Percentiles rank a stretch among this genome's conserved stretches.
Evolutionary conservation across 1,140 invertebrate species (phyloP).

Genomic region (Drosophila sp.): DNA sequence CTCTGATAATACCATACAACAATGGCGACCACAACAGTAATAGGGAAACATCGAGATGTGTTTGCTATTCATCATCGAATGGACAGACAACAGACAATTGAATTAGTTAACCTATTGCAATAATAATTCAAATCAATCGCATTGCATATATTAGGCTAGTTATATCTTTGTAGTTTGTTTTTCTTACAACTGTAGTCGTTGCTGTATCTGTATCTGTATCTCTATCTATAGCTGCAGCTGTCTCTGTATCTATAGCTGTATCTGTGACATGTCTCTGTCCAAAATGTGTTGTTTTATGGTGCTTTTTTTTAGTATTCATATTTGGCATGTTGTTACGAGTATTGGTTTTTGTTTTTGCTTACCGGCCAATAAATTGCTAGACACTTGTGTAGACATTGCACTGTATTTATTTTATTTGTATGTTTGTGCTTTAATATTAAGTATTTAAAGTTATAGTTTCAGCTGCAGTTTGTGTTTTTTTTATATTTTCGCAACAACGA

Average conservation of each 20-base stretch:
- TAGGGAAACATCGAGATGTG: constrained; percentile 28
- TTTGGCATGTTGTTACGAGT: constrained; percentile 21
- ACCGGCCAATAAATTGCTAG: constrained; percentile 78
- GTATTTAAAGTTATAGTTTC: constrained; percentile 5
- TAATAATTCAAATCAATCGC: constrained; percentile 55
- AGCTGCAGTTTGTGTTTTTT: constrained; percentile 1
- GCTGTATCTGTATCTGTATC: not conserved
- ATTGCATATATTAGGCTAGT: not conserved
- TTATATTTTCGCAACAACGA: constrained; percentile 1
- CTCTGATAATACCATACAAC: constrained; percentile 9
- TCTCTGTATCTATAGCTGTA: not conserved
- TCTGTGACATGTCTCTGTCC: constrained; percentile 21
- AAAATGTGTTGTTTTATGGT: constrained; percentile 30
- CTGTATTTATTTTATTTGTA: constrained; percentile 38
- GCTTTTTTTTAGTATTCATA: constrained; percentile 19
- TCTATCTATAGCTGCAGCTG: not conserved
- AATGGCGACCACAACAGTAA: not conserved
- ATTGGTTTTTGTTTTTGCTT: constrained; percentile 50
- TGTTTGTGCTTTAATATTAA: constrained; percentile 36
- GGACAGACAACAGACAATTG: constrained; percentile 17
- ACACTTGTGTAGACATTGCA: constrained; percentile 79
- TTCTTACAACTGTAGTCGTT: constrained; percentile 4
- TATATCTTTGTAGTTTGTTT: constrained; percentile 6
- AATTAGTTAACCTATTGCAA: constrained; percentile 45
- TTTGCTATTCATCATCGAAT: constrained; percentile 50